phyloP scores from a whole-genome alignment of 2,888 invertebrate genomes.

The Brassicogethes aeneus region DNA sequence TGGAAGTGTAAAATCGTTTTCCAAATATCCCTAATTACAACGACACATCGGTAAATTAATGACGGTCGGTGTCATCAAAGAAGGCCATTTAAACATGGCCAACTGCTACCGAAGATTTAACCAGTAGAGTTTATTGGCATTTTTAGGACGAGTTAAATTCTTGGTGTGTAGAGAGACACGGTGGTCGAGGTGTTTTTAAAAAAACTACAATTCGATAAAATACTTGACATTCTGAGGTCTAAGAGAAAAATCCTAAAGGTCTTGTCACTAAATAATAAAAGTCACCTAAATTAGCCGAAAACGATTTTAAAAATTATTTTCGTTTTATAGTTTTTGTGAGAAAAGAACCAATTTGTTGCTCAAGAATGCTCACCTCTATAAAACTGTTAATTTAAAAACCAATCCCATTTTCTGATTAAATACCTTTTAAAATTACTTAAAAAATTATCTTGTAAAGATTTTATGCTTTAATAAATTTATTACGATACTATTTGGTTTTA shows the following conservation, averaged over 20 bases:
- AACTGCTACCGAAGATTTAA: constrained; percentile 29
- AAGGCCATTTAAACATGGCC: constrained; percentile 20
- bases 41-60: constrained; percentile 25
- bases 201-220: constrained; percentile 19
- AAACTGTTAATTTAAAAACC: too few species aligned
- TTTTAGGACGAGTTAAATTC: constrained; percentile 29
- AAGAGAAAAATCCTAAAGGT: constrained; percentile 13
- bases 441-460: too few species aligned
- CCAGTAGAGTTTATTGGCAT: constrained; percentile 30
- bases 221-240: constrained; percentile 18
- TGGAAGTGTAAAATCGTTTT: constrained; percentile 29
- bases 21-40: constrained; percentile 27
- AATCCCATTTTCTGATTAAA: too few species aligned
- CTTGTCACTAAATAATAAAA: constrained; percentile 11
- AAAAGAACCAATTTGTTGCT: constrained; percentile 20
- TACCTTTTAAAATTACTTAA: too few species aligned
- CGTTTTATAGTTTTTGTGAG: constrained; percentile 19
- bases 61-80: constrained; percentile 30
- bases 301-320: constrained; percentile 15
- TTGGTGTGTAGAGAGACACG: constrained; percentile 23
- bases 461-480: too few species aligned
- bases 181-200: constrained; percentile 31
- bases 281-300: constrained; percentile 19
- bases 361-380: too few species aligned
- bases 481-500: too few species aligned